phyloP scores from a whole-genome alignment of 2,888 invertebrate genomes.

The Limnephilus rhombicus region DNA sequence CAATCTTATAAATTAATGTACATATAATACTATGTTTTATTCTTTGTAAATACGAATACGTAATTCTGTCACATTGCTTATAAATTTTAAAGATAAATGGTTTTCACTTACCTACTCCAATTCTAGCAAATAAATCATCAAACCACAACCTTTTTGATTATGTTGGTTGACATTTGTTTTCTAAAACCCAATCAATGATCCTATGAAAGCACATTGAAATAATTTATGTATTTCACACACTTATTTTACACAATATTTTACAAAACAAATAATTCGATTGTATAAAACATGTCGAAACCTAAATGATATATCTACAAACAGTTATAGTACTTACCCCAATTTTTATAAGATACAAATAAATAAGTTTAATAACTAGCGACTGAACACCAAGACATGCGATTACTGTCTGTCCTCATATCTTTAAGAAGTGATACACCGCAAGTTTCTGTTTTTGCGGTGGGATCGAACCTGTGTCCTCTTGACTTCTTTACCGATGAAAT shows the following conservation, averaged over 20 bases:
- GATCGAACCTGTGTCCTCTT: conserved; percentile 49
- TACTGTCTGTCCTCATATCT: not conserved
- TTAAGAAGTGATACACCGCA: conserved; percentile 46
- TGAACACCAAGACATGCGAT: conserved; percentile 51
- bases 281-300: not conserved
- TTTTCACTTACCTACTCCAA: not conserved
- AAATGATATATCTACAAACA: not conserved
- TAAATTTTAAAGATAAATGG: not conserved
- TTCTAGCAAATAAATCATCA: not conserved
- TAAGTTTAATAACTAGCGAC: conserved; percentile 18
- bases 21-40: not conserved
- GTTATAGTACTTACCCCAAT: not conserved
- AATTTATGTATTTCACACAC: not conserved
- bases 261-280: not conserved
- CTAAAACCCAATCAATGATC: not conserved
- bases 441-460: conserved; percentile 20
- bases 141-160: not conserved
- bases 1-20: not conserved
- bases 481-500: conserved; percentile 35
- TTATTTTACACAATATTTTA: not conserved
- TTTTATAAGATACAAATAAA: not conserved
- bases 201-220: not conserved
- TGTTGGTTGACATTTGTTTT: not conserved
- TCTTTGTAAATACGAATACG: not conserved
- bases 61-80: not conserved